These are phyloP conservation scores for Galago senegalensis DNA, from an alignment of 2,797 vertebrate genomes.

Conservation along the genomic window DNA sequence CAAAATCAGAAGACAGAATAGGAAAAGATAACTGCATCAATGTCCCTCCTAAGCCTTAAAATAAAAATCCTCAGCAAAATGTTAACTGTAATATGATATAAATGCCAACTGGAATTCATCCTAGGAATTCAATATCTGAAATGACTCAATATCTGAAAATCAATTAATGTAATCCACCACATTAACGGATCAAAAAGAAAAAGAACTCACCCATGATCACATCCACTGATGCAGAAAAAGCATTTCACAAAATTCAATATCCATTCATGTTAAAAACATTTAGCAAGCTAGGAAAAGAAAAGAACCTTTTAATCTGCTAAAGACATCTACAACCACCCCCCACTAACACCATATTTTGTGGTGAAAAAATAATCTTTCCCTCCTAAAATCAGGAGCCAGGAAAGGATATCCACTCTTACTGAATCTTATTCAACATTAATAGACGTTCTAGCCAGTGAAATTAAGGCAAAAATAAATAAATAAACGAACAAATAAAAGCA, in stretches of 20 bases:
- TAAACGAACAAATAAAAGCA: neutral
- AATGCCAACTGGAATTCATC: neutral
- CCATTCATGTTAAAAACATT: neutral
- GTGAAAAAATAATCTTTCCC: neutral
- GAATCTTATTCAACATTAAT: neutral
- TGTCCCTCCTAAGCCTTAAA: neutral
- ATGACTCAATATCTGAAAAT: neutral
- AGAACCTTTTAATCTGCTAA: neutral
- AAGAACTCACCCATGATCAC: neutral
- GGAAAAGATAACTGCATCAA: neutral
- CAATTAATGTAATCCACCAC: neutral
- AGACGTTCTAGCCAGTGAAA: neutral
- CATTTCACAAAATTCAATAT: slow-evolving; percentile 1
- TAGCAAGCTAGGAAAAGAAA: slow-evolving; percentile 2
- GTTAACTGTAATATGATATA: neutral
- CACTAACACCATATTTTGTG: neutral
- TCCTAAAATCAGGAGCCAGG: neutral
- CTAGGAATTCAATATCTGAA: neutral
- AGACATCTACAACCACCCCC: neutral
- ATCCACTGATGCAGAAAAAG: neutral
- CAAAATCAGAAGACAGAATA: neutral
- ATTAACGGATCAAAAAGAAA: slow-evolving; percentile 1
- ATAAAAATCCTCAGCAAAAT: neutral
- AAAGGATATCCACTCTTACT: neutral
- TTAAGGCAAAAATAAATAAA: neutral